Evolutionary conservation across 92 coral and sea anemone genomes (phyloP).

Genomic region (Galaxea fascicularis): DNA sequence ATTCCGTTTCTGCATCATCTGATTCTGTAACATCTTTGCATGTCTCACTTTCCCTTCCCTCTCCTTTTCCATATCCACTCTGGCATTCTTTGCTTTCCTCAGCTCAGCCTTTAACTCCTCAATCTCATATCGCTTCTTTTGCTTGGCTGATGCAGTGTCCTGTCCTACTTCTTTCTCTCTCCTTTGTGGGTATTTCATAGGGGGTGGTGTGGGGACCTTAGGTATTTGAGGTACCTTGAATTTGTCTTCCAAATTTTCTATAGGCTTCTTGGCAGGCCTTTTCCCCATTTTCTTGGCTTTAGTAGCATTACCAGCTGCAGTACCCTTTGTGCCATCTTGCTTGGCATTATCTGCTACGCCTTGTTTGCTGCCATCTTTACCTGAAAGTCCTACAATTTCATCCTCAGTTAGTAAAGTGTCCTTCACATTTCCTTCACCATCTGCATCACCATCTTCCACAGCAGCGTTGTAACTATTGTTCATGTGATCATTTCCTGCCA

Average conservation of each 20-base stretch:
- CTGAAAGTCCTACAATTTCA: not conserved
- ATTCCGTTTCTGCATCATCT: slow-evolving; percentile 88
- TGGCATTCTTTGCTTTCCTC: slow-evolving; percentile 79
- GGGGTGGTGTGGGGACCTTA: slow-evolving; percentile 69
- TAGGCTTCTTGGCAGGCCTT: slow-evolving; percentile 58
- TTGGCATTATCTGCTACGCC: slow-evolving; percentile 22
- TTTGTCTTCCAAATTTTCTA: slow-evolving; percentile 73
- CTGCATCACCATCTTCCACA: not conserved
- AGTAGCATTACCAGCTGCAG: slow-evolving; percentile 11
- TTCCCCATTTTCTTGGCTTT: slow-evolving; percentile 54
- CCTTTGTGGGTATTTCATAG: slow-evolving; percentile 58
- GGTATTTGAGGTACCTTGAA: slow-evolving; percentile 73
- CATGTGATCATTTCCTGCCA: not conserved
- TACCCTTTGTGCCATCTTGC: not conserved
- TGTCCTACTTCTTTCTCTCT: slow-evolving; percentile 50
- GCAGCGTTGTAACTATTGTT: slow-evolving; percentile 20
- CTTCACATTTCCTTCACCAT: slow-evolving; percentile 16
- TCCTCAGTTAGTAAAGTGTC: not conserved
- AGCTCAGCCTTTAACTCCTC: slow-evolving; percentile 78
- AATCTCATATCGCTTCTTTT: slow-evolving; percentile 76
- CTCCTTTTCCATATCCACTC: slow-evolving; percentile 74
- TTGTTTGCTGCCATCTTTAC: slow-evolving; percentile 6
- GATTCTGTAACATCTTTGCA: slow-evolving; percentile 91
- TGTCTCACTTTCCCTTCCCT: slow-evolving; percentile 84
- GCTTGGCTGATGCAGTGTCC: slow-evolving; percentile 82